Percentiles rank a stretch among this genome's conserved stretches.
These are phyloP conservation scores for Falco novaeseelandiae DNA, from an alignment of 2,797 vertebrate species.

Conservation along the genomic window DNA sequence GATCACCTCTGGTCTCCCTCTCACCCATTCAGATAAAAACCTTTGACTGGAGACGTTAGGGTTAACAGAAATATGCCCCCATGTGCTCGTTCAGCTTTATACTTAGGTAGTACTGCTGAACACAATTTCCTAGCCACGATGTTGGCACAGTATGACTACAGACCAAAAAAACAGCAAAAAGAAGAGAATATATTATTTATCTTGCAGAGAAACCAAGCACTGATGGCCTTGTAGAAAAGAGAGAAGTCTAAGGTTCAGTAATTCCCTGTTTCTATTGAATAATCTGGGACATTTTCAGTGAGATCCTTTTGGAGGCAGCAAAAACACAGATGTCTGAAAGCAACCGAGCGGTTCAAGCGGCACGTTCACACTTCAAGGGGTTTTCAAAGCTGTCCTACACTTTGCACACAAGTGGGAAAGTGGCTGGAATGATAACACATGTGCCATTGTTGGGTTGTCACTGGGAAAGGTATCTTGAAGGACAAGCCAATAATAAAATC, in stretches of 20 bases:
- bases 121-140: neutral
- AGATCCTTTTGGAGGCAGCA: conserved; percentile 45
- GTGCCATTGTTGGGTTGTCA: neutral
- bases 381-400: neutral
- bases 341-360: neutral
- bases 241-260: neutral
- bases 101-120: neutral
- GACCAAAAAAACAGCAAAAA: neutral
- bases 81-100: neutral
- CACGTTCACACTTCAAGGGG: neutral
- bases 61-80: neutral
- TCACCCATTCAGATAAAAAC: neutral
- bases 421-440: neutral
- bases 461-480: neutral
- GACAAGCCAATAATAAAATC: neutral
- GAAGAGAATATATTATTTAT: neutral
- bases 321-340: conserved; percentile 30
- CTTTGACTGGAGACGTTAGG: neutral
- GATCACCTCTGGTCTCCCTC: neutral
- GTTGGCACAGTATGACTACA: neutral
- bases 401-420: neutral
- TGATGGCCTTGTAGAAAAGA: accelerated
- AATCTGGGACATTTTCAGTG: neutral
- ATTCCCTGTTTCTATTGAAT: neutral
- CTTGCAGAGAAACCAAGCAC: neutral